phyloP scores from a whole-genome alignment of 2,888 invertebrate species.

The Synanthedon tipuliformis region DNA sequence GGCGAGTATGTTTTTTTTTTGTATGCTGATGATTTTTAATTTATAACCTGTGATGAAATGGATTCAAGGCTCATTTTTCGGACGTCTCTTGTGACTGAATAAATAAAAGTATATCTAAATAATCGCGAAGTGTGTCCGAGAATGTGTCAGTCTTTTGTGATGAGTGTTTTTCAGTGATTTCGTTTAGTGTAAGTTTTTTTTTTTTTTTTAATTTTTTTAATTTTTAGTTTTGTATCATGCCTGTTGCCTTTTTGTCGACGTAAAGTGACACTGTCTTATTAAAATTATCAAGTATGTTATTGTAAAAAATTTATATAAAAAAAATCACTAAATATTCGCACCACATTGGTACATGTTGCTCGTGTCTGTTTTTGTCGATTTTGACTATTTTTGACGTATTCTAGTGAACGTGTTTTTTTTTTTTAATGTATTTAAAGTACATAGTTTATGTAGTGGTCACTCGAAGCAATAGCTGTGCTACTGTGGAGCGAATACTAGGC shows the following conservation, averaged over 20 bases:
- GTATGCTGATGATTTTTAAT: conserved; percentile 23
- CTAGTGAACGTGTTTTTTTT: too few species aligned
- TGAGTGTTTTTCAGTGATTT: not conserved
- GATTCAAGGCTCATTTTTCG: not conserved
- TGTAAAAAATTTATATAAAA: not conserved
- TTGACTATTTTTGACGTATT: too few species aligned
- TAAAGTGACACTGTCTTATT: not conserved
- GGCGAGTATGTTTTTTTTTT: conserved; percentile 57
- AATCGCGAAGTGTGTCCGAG: too few species aligned
- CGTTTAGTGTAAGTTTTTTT: not conserved
- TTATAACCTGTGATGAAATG: conserved; percentile 3
- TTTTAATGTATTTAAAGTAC: too few species aligned
- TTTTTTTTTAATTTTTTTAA: not conserved
- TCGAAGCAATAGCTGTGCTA: not conserved
- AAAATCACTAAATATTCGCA: not conserved
- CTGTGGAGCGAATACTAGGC: conserved; percentile 19
- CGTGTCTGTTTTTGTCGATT: too few species aligned
- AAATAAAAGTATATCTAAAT: too few species aligned
- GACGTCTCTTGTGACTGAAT: not conserved
- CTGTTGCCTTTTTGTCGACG: not conserved
- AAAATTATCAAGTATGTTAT: not conserved
- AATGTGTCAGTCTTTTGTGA: conserved; percentile 2
- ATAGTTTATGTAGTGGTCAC: too few species aligned
- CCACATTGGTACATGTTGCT: not conserved
- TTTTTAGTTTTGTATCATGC: not conserved